These are phyloP conservation scores for Aphelocoma californica DNA, from an alignment of 2,797 vertebrate genomes.

Conservation along the genomic window DNA sequence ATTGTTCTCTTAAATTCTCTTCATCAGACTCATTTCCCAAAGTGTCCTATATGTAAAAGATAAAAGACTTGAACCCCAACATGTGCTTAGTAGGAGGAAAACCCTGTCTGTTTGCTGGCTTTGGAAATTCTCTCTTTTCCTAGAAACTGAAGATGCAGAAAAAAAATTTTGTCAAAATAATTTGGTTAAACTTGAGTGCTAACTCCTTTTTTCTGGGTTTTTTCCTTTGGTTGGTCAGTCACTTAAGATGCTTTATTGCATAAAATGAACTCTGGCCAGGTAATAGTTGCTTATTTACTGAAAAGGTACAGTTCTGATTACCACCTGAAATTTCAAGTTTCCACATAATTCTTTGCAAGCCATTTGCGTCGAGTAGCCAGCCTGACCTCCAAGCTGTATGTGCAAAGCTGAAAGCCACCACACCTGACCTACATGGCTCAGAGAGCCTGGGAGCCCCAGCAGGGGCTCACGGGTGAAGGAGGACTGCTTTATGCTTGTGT, in stretches of 20 bases:
- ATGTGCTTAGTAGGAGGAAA: background rate
- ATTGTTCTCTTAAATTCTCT: background rate
- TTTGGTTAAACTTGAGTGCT: background rate
- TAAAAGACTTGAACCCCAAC: background rate
- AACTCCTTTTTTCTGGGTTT: background rate
- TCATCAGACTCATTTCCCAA: background rate
- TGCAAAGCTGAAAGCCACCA: background rate
- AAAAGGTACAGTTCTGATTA: background rate
- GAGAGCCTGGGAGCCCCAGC: background rate
- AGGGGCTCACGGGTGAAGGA: background rate
- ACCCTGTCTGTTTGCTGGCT: background rate
- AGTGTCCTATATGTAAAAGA: background rate
- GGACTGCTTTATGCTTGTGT: background rate
- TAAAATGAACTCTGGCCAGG: background rate
- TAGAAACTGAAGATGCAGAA: background rate
- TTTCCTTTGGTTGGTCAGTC: background rate
- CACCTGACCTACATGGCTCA: background rate
- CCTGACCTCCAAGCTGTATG: background rate
- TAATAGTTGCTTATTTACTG: background rate
- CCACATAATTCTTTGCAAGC: accelerated
- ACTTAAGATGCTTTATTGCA: background rate
- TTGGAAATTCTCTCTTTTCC: background rate
- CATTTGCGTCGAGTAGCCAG: background rate
- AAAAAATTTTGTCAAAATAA: background rate
- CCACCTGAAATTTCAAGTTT: background rate